Evolutionary conservation across 1,140 invertebrate genomes (phyloP).

Genomic region (Phthorimaea operculella): DNA sequence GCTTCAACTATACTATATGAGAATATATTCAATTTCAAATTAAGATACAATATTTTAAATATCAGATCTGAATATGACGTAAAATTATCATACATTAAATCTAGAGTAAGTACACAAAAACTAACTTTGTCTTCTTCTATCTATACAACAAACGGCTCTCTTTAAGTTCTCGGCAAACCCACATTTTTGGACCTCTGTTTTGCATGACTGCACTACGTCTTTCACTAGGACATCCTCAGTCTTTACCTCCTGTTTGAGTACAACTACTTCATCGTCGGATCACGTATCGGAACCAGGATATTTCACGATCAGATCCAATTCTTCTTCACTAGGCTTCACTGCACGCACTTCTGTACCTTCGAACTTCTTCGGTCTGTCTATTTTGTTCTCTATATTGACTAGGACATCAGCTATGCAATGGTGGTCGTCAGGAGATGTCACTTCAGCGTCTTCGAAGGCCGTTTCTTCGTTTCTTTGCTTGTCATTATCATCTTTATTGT

Average conservation of each 20-base stretch:
- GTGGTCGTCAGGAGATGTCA: conserved; percentile 42
- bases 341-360: conserved; percentile 47
- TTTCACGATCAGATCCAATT: conserved; percentile 62
- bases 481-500: conserved; percentile 25
- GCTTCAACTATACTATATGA: no score
- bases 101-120: conserved; percentile 2
- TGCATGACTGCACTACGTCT: conserved; percentile 19
- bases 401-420: conserved; percentile 48
- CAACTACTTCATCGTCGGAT: conserved; percentile 57
- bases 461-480: conserved; percentile 15
- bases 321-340: conserved; percentile 55
- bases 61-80: not conserved
- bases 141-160: conserved; percentile 57
- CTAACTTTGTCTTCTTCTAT: conserved; percentile 54
- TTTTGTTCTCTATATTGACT: conserved; percentile 56
- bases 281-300: conserved; percentile 65
- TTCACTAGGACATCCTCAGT: conserved; percentile 36
- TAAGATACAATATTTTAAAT: not conserved
- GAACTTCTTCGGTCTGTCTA: conserved; percentile 48
- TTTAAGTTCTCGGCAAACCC: conserved; percentile 57
- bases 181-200: conserved; percentile 44
- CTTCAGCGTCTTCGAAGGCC: conserved; percentile 36
- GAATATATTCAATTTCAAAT: not conserved
- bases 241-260: conserved; percentile 33
- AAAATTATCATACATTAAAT: not conserved